phyloP scores from a whole-genome alignment of 2,113 vertebrate species.

The Nasalis larvatus region DNA sequence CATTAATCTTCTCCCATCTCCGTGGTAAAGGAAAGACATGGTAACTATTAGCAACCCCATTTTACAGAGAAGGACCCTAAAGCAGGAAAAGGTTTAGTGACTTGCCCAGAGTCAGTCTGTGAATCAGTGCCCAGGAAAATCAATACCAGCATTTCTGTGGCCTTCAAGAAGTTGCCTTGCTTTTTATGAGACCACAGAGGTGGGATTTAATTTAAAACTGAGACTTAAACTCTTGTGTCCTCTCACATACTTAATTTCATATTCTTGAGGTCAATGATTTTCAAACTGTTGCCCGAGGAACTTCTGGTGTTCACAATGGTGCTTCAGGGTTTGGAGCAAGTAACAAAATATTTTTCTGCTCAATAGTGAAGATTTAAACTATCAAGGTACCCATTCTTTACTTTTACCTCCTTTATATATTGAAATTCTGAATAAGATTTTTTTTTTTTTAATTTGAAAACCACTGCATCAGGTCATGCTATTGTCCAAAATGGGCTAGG shows the following conservation, averaged over 20 bases:
- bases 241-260: background rate
- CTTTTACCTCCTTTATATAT: background rate
- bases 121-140: background rate
- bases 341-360: background rate
- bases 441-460: background rate
- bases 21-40: background rate
- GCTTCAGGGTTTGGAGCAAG: background rate
- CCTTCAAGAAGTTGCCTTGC: background rate
- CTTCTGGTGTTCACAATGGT: background rate
- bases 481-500: background rate
- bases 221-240: background rate
- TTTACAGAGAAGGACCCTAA: background rate
- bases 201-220: background rate
- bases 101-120: background rate
- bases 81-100: background rate
- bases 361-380: background rate
- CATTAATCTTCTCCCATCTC: background rate
- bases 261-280: background rate
- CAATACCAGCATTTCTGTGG: background rate
- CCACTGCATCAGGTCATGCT: background rate
- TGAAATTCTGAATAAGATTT: background rate
- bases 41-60: background rate
- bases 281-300: background rate
- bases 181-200: background rate
- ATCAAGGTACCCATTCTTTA: background rate